phyloP scores from a whole-genome alignment of 2,113 vertebrate genomes.

The Macquaria ambigua region DNA sequence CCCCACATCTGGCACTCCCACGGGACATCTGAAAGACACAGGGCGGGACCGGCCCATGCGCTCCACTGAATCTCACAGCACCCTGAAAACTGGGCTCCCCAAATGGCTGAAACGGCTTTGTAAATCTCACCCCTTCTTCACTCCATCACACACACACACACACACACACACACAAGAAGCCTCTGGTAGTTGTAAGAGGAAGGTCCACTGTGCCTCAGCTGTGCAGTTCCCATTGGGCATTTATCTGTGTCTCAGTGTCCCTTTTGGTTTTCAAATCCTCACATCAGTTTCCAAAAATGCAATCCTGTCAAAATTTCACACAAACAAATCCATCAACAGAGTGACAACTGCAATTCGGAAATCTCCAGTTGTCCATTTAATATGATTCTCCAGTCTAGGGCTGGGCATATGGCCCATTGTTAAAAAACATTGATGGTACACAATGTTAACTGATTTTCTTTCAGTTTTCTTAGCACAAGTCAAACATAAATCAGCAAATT shows the following conservation, averaged over 20 bases:
- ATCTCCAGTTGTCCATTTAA: conserved; percentile 22
- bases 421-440: neutral
- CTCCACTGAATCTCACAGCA: conserved; percentile 79
- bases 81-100: conserved; percentile 63
- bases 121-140: conserved; percentile 69
- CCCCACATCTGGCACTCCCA: conserved; percentile 83
- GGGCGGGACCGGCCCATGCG: conserved; percentile 73
- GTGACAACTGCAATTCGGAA: neutral
- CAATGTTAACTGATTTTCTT: neutral
- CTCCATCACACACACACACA: conserved; percentile 23
- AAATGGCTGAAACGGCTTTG: conserved; percentile 69
- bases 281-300: conserved; percentile 46
- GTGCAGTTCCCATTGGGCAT: conserved; percentile 48
- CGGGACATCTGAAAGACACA: conserved; percentile 76
- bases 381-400: neutral
- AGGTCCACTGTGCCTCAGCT: conserved; percentile 58
- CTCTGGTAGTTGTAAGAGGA: conserved; percentile 33
- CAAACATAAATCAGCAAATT: neutral
- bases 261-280: conserved; percentile 36
- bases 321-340: conserved; percentile 54
- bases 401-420: neutral
- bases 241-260: conserved; percentile 42
- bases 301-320: conserved; percentile 18
- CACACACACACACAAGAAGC: conserved; percentile 39
- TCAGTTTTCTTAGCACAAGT: neutral